Evolutionary conservation across 2,113 vertebrate genomes (phyloP).

Genomic region (Triplophysa dalaica): DNA sequence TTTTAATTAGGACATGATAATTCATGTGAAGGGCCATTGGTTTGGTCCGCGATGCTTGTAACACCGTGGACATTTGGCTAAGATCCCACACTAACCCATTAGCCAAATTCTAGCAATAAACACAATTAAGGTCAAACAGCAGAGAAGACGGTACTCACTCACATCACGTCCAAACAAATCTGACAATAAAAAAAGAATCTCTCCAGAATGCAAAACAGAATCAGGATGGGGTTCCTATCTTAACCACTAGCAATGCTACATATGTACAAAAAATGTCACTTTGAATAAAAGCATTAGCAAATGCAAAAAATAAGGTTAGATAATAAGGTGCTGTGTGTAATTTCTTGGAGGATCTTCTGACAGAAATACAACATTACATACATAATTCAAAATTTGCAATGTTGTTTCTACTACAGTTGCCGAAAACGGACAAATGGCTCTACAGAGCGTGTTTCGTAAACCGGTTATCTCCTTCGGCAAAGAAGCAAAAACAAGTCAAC

Average conservation of each 20-base stretch:
- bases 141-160: slow-evolving; percentile 2
- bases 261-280: background rate
- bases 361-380: too few relatives aligned
- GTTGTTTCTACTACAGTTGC: too few relatives aligned
- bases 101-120: slow-evolving; percentile 36
- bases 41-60: slow-evolving; percentile 10
- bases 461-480: too few relatives aligned
- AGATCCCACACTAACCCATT: slow-evolving; percentile 37
- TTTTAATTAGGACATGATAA: slow-evolving; percentile 55
- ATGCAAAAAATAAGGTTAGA: too few relatives aligned
- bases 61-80: slow-evolving; percentile 33
- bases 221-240: background rate
- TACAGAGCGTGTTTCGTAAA: too few relatives aligned
- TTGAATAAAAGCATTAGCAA: too few relatives aligned
- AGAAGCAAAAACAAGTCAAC: too few relatives aligned
- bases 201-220: slow-evolving; percentile 20
- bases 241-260: background rate
- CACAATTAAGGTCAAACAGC: slow-evolving; percentile 32
- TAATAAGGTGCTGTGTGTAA: too few relatives aligned
- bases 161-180: slow-evolving; percentile 23
- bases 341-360: too few relatives aligned
- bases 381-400: too few relatives aligned
- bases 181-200: slow-evolving; percentile 13
- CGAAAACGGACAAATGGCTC: too few relatives aligned
- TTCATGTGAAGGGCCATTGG: slow-evolving; percentile 41